Evolutionary conservation across 2,888 invertebrate genomes (phyloP).

Genomic region (Bursaphelenchus okinawaensis): DNA sequence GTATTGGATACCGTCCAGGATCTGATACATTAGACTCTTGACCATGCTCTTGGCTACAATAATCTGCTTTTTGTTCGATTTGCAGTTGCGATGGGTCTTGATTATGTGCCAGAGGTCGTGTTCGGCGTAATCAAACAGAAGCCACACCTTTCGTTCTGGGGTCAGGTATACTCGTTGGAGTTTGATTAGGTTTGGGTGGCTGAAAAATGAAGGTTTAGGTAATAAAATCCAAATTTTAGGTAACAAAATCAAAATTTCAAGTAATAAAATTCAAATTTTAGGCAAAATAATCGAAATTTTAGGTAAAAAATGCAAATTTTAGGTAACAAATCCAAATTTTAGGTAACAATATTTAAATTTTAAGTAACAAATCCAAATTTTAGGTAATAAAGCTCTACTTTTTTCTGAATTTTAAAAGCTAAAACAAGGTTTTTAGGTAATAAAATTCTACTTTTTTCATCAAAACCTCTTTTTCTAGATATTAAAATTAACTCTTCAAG

Average conservation of each 20-base stretch:
- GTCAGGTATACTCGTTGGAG: constrained; percentile 92
- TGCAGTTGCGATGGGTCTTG: constrained; percentile 90
- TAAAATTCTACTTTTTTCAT: neutral
- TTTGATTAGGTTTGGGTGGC: constrained; percentile 85
- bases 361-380: too few relatives aligned
- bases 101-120: constrained; percentile 99
- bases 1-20: constrained; percentile 96
- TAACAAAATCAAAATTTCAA: neutral
- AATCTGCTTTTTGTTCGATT: constrained; percentile 76
- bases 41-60: constrained; percentile 68
- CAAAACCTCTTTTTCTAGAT: constrained; percentile 7
- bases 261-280: neutral
- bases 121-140: constrained; percentile 95
- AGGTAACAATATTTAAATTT: too few relatives aligned
- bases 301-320: too few relatives aligned
- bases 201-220: constrained; percentile 25
- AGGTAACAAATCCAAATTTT: too few relatives aligned
- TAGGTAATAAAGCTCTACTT: too few relatives aligned
- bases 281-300: too few relatives aligned
- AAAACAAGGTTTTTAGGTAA: neutral
- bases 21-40: constrained; percentile 92
- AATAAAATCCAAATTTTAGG: neutral
- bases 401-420: neutral
- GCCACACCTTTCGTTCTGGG: constrained; percentile 70
- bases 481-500: neutral